Conservation (phyloP, 2,113 vertebrate genomes). For the Indicator indicator region DNA sequence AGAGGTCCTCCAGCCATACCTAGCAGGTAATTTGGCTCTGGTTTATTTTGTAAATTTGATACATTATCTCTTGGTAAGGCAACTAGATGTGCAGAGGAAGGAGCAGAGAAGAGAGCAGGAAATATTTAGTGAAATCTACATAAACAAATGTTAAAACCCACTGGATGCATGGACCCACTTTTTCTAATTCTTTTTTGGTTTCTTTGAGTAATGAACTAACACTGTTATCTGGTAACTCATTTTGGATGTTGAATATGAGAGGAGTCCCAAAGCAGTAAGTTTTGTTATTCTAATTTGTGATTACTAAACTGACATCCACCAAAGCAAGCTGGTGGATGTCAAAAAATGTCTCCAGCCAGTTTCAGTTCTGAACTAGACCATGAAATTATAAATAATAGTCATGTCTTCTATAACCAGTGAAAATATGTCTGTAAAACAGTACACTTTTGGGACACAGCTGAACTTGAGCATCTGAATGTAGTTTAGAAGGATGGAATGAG, state of each 20-base stretch:
- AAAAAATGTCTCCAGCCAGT: neutral
- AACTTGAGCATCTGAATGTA: neutral
- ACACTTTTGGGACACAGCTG: neutral
- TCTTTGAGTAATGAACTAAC: neutral
- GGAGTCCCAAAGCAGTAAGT: neutral
- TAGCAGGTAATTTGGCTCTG: constrained; percentile 8
- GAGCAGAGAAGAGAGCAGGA: neutral
- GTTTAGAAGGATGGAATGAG: neutral
- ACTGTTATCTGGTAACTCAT: neutral
- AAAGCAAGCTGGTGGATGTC: neutral
- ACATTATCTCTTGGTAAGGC: neutral
- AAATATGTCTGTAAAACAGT: neutral
- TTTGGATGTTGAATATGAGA: neutral
- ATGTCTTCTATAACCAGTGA: neutral
- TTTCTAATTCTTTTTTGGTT: neutral
- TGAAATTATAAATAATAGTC: neutral
- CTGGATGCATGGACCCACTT: neutral
- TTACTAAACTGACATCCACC: neutral
- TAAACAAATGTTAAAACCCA: neutral
- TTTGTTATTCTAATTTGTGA: neutral
- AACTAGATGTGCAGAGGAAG: neutral
- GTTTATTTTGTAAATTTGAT: constrained; percentile 34
- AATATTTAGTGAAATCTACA: neutral
- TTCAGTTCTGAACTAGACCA: neutral
- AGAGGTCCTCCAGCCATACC: neutral